phyloP scores from a whole-genome alignment of 2,797 vertebrate genomes.

The Acrocephalus scirpaceus region DNA sequence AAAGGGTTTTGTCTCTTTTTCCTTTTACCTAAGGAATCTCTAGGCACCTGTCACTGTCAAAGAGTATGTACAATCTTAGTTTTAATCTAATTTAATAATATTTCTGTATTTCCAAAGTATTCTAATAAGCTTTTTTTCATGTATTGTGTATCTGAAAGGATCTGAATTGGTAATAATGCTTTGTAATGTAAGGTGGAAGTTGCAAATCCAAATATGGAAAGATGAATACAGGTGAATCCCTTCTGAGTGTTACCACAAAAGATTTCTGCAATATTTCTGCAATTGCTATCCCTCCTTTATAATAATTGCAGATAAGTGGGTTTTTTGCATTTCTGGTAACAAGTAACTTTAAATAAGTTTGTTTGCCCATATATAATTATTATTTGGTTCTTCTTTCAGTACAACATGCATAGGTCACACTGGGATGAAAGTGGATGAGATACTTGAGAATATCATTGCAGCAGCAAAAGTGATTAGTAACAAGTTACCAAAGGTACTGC shows the following conservation, averaged over 20 bases:
- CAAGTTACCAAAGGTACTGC: conserved; percentile 83
- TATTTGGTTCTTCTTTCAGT: conserved; percentile 71
- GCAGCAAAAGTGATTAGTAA: conserved; percentile 73
- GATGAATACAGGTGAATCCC: background rate
- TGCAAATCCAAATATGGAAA: background rate
- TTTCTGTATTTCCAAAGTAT: background rate
- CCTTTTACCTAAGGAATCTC: background rate
- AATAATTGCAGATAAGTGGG: background rate
- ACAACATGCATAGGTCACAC: conserved; percentile 84
- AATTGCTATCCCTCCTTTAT: background rate
- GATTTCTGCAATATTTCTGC: background rate
- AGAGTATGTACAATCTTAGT: background rate
- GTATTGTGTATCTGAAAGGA: background rate
- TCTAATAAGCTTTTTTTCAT: background rate
- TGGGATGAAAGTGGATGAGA: conserved; percentile 82
- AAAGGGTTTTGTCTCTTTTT: background rate
- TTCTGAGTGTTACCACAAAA: background rate
- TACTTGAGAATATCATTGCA: conserved; percentile 83
- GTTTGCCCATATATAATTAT: background rate
- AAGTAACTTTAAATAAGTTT: background rate
- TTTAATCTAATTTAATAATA: background rate
- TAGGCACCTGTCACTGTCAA: background rate
- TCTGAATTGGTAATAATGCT: background rate
- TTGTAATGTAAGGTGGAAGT: background rate
- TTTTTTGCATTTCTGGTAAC: background rate